Percentiles rank a stretch among this genome's conserved stretches.
These are phyloP conservation scores for Actenoides hombroni DNA, from an alignment of 2,113 vertebrate genomes.

Conservation along the genomic window DNA sequence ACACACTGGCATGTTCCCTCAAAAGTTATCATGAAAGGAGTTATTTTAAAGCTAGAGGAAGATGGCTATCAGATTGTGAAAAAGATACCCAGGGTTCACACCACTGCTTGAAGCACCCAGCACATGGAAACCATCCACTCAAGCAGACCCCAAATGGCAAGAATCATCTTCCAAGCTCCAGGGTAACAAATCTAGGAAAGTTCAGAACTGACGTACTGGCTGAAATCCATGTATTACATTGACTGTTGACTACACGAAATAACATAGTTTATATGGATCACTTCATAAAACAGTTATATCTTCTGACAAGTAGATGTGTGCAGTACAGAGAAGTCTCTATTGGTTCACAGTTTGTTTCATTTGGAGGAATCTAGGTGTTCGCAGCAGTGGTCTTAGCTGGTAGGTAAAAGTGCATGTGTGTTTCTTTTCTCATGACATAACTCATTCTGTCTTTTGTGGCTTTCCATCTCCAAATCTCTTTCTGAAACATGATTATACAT, in stretches of 20 bases:
- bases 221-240: background rate
- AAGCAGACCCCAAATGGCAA: background rate
- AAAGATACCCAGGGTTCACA: background rate
- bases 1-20: fast-evolving
- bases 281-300: background rate
- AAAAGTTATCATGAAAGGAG: background rate
- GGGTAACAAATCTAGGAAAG: background rate
- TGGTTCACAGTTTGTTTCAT: background rate
- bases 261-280: background rate
- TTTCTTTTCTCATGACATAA: background rate
- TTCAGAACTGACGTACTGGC: background rate
- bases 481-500: background rate
- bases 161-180: background rate
- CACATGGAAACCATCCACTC: fast-evolving
- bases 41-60: background rate
- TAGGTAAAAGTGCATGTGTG: background rate
- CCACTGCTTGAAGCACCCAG: background rate
- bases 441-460: background rate
- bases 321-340: background rate
- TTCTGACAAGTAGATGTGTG: background rate
- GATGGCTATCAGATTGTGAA: background rate
- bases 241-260: background rate
- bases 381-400: background rate
- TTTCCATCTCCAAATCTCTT: constrained; percentile 4
- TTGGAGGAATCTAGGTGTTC: background rate